phyloP scores from a whole-genome alignment of 2,888 invertebrate genomes.

The Lingula anatina region DNA sequence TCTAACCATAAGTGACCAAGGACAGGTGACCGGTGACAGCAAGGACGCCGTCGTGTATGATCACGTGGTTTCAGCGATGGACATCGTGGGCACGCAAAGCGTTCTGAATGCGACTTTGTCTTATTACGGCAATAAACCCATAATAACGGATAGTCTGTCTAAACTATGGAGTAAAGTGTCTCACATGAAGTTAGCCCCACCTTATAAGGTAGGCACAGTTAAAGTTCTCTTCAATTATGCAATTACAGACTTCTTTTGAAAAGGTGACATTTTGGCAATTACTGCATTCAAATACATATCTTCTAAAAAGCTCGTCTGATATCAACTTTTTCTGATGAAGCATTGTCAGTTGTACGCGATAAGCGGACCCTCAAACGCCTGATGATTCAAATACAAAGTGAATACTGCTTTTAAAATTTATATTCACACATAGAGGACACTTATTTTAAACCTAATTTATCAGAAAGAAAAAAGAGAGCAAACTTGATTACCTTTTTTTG shows the following conservation, averaged over 20 bases:
- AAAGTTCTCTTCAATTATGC: too few species aligned
- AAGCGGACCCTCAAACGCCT: too few species aligned
- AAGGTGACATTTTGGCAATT: too few species aligned
- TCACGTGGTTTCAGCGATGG: slow-evolving; percentile 7
- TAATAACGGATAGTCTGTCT: background rate
- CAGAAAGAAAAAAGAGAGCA: too few species aligned
- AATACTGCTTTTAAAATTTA: background rate
- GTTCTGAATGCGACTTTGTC: slow-evolving; percentile 5
- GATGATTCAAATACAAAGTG: too few species aligned
- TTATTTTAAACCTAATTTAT: background rate
- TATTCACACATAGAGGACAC: background rate
- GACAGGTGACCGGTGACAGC: background rate
- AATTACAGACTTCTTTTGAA: too few species aligned
- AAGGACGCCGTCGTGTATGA: slow-evolving; percentile 5
- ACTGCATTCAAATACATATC: too few species aligned
- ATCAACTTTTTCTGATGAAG: too few species aligned
- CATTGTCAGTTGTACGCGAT: too few species aligned
- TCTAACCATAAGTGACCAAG: too few species aligned
- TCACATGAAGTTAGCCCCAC: slow-evolving; percentile 5
- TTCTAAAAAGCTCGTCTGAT: too few species aligned
- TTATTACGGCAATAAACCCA: background rate
- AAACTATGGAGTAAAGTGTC: background rate
- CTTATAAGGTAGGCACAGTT: slow-evolving; percentile 8
- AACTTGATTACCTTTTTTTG: background rate
- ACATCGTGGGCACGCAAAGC: slow-evolving; percentile 3